Base-by-base conservation (phyloP, 2,888 invertebrate genomes). In the Nemoura dubitans region DNA sequence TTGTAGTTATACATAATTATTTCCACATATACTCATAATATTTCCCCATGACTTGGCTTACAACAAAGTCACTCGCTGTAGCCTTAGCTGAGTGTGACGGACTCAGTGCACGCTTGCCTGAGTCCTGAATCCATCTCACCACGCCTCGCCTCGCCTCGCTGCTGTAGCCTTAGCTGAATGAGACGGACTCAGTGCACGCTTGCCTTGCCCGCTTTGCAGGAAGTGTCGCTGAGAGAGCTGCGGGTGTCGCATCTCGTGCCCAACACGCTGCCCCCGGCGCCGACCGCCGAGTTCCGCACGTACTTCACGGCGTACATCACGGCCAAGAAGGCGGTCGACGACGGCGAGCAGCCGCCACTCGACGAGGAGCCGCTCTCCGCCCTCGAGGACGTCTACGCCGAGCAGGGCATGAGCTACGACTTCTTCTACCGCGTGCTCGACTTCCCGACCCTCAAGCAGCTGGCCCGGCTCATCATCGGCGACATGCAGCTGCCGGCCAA, bases 381-480 rank as follows among this genome's bases (percentile, higher is more conserved):
- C 7, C 91, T 95, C 76, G 94, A 94, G 88, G 91, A 92, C 88
- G 94, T 94, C 91, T 95, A 95, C 89, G 92, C 93, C 1, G 91
- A 92, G 7, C 91, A 93, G 89, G 94, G 94, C 10, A 92, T 94
- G 81, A 94, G 93, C 89, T 94, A 94, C 88, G 92, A 93, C 25
- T 92, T 95, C 90, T 93, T 93, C 89, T 94, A 94, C 89, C 92
- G 93, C 88, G 89, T 90, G 0, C 92, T 94, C 85, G 94, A 94
- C 88, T 92, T 92, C 87, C 91, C 92, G 0, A 92, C 94, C 0
- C 89, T 95, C 76, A 93, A 93, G 78, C 92, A 91, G 88, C 90
- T 94, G 86, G 93, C 92, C 86, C 92, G 91, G 90, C 91, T 93
- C 86, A 91, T 93, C 36, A 92, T 93, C 83, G 93, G 93, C 0